phyloP scores from a whole-genome alignment of 2,797 vertebrate species.

The Girardinus metallicus region DNA sequence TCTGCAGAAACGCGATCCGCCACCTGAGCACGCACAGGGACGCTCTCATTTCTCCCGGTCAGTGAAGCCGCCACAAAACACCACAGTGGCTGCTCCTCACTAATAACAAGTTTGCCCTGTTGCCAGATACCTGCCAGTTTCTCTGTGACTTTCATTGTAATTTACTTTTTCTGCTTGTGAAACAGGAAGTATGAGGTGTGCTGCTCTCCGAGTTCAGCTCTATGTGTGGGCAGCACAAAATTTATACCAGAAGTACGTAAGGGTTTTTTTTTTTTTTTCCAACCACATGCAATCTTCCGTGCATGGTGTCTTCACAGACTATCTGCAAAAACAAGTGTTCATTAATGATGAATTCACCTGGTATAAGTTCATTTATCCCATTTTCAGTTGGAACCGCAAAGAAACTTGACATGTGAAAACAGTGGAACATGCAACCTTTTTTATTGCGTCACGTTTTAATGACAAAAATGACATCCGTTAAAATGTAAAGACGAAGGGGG shows the following conservation, averaged over 20 bases:
- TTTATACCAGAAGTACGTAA: slow-evolving; percentile 41
- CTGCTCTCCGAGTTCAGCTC: slow-evolving; percentile 16
- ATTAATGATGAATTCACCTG: slow-evolving; percentile 42
- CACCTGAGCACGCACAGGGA: slow-evolving; percentile 43
- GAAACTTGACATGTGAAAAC: neutral
- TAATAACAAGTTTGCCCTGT: slow-evolving; percentile 12
- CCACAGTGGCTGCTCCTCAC: slow-evolving; percentile 35
- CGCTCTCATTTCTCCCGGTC: slow-evolving; percentile 21
- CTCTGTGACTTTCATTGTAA: neutral
- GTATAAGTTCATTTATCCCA: slow-evolving; percentile 19
- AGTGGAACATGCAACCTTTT: neutral
- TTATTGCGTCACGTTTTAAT: too few species aligned
- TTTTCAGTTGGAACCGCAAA: neutral
- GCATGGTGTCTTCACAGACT: slow-evolving; percentile 27
- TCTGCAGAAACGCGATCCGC: slow-evolving; percentile 40
- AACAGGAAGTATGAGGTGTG: slow-evolving; percentile 54
- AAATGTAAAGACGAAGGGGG: neutral
- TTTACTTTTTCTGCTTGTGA: slow-evolving; percentile 28
- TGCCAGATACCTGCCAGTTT: neutral
- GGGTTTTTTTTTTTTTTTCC: slow-evolving; percentile 3
- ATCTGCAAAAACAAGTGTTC: slow-evolving; percentile 24
- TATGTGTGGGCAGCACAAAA: slow-evolving; percentile 43
- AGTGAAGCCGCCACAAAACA: slow-evolving; percentile 18
- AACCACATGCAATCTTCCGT: slow-evolving; percentile 18
- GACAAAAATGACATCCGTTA: neutral